Percentiles rank a stretch among this genome's conserved stretches.
Conservation (phyloP, 2,888 invertebrate genomes). For the Oxytorus armatus region DNA sequence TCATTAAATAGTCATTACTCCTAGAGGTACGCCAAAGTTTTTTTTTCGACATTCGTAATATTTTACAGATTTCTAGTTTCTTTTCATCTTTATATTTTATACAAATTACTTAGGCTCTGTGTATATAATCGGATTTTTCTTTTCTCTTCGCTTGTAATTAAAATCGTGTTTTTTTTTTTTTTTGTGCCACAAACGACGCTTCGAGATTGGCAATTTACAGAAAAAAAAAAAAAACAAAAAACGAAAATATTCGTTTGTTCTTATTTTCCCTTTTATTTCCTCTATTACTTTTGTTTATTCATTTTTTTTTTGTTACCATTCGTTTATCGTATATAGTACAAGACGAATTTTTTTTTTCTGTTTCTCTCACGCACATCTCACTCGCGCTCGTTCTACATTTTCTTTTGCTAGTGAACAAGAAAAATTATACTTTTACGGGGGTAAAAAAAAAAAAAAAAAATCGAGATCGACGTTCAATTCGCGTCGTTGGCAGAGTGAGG, state of each 20-base stretch:
- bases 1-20: slow-evolving; percentile 40
- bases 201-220: slow-evolving; percentile 60
- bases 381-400: slow-evolving; percentile 32
- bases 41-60: slow-evolving; percentile 54
- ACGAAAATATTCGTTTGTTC: slow-evolving; percentile 1
- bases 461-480: slow-evolving; percentile 9
- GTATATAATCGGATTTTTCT: slow-evolving; percentile 49
- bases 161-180: slow-evolving; percentile 20
- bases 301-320: slow-evolving; percentile 25
- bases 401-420: slow-evolving; percentile 18
- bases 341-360: slow-evolving; percentile 36
- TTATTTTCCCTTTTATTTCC: slow-evolving; percentile 2
- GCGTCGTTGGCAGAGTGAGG: slow-evolving; percentile 31
- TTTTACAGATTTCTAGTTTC: slow-evolving; percentile 65
- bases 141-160: slow-evolving; percentile 20
- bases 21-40: slow-evolving; percentile 52
- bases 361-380: slow-evolving; percentile 14
- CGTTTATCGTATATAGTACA: slow-evolving; percentile 54
- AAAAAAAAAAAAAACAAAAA: slow-evolving; percentile 30
- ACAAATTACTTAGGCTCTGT: slow-evolving; percentile 79
- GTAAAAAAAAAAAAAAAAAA: slow-evolving; percentile 15
- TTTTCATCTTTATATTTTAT: slow-evolving; percentile 71
- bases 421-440: not conserved
- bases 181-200: slow-evolving; percentile 34
- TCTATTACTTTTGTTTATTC: slow-evolving; percentile 21